These are phyloP conservation scores for Oncorhynchus tshawytscha DNA, from an alignment of 2,113 vertebrate species.

Conservation along the genomic window DNA sequence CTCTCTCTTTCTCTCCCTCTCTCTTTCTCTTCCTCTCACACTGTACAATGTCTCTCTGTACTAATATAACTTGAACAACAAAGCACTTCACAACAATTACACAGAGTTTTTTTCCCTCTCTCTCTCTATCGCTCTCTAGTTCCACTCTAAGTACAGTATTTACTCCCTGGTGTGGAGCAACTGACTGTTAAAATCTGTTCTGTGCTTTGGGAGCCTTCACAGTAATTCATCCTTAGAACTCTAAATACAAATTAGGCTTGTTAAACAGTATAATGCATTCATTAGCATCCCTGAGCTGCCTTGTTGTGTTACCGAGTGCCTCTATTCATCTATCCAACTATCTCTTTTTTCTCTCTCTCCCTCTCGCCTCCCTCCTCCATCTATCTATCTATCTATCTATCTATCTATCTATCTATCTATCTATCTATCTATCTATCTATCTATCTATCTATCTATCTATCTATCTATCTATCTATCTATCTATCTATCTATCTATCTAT, in stretches of 20 bases:
- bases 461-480: not conserved
- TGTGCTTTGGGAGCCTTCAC: constrained; percentile 51
- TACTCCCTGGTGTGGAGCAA: constrained; percentile 43
- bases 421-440: constrained; percentile 34
- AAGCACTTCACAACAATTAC: constrained; percentile 47
- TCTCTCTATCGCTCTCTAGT: constrained; percentile 7
- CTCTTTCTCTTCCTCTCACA: not conserved
- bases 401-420: not conserved
- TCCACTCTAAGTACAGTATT: constrained; percentile 35
- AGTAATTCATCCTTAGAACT: constrained; percentile 57
- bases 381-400: too few species aligned
- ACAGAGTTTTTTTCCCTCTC: not conserved
- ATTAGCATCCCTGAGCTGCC: constrained; percentile 45
- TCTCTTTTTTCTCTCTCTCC: too few species aligned
- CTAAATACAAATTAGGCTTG: constrained; percentile 63
- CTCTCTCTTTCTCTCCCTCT: not conserved
- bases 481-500: constrained; percentile 42
- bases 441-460: constrained; percentile 15
- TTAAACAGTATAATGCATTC: constrained; percentile 59
- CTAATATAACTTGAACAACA: constrained; percentile 45
- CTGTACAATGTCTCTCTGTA: constrained; percentile 11
- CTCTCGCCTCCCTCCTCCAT: too few species aligned
- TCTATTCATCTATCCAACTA: constrained; percentile 21
- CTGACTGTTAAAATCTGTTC: constrained; percentile 48
- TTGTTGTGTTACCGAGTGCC: constrained; percentile 44